Base-by-base conservation (phyloP, 1,140 invertebrate species). In the Drosophila subobscura region DNA sequence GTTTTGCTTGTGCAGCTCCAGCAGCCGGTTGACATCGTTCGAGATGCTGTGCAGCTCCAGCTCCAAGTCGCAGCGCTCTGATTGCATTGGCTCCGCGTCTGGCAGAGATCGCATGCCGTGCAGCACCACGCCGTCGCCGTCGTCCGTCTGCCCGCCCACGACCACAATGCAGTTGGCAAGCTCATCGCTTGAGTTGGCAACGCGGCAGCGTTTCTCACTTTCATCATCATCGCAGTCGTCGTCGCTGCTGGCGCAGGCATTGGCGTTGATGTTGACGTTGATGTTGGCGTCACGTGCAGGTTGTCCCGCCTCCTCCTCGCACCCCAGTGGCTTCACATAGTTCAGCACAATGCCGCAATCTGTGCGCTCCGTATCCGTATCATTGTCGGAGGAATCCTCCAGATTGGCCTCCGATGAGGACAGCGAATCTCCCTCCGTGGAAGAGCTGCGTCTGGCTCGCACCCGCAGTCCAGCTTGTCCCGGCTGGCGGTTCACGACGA, bases 401-500 rank as follows among this genome's bases (percentile, higher is more conserved):
- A 91, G 92, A 93, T 72, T 93, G 86, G 81, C 93, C 92, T 93
- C 93, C 0, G 91, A 91, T 2, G 91, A 85, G 12, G 79, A 77
- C n/a, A 86, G 42, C 3, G 90, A 81, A 59, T 93, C 94, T 10
- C 94, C 92, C 44, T 94, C 94, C 5, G 95, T 95, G 6, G 94
- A 95, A 0, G 94, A 93, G 27, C 94, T 93, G 45, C 94, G 94
- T 14, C 66, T n/a, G 2, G 37, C 58, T 33, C 68, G 44, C 14
- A 61, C 68, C 5, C 72, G 16, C 6, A 12, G 22, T 1, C 44
- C 74, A 0, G 57, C 73, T n/a, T 64, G 64, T 4, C 75, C 74
- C 3, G 57, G 79, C 40, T 84, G 76, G 0, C 79, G 76, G 77
- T 96, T 96, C 1, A 96, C 95, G 0, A 96, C 93, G 76, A 96